Evolutionary conservation across 2,113 vertebrate genomes (phyloP).

Genomic region (Zingel zingel): DNA sequence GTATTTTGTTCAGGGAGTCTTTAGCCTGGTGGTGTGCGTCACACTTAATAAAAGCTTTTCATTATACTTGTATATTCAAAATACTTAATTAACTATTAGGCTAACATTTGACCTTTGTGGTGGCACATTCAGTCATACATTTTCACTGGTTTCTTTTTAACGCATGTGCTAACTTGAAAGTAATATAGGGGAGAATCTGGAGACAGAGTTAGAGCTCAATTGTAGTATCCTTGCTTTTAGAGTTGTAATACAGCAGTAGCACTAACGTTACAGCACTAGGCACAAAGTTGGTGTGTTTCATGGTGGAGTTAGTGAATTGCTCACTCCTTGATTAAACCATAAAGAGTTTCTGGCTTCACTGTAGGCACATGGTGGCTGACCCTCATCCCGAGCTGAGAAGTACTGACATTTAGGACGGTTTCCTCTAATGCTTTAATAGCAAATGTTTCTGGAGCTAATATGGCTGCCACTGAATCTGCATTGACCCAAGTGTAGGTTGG

Average conservation of each 20-base stretch:
- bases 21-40: background rate
- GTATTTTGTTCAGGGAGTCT: background rate
- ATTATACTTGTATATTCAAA: background rate
- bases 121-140: background rate
- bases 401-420: slow-evolving; percentile 11
- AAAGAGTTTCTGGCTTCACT: slow-evolving; percentile 47
- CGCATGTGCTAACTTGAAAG: background rate
- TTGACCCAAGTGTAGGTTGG: slow-evolving; percentile 27
- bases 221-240: background rate
- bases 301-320: slow-evolving; percentile 38
- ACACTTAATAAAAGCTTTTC: background rate
- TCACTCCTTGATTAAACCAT: slow-evolving; percentile 47
- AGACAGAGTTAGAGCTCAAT: background rate
- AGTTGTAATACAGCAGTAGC: background rate
- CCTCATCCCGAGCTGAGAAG: slow-evolving; percentile 21
- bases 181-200: background rate
- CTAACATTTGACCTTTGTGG: too few species aligned
- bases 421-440: slow-evolving; percentile 9
- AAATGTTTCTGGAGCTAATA: slow-evolving; percentile 49
- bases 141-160: background rate
- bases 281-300: slow-evolving; percentile 48
- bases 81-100: too few species aligned
- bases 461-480: slow-evolving; percentile 58
- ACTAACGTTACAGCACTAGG: background rate
- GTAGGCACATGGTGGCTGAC: slow-evolving; percentile 52